Evolutionary conservation across 2,888 invertebrate genomes (phyloP), one percentile per base, ranked within the genome.

Genomic region (Dermolepida albohirtum): DNA sequence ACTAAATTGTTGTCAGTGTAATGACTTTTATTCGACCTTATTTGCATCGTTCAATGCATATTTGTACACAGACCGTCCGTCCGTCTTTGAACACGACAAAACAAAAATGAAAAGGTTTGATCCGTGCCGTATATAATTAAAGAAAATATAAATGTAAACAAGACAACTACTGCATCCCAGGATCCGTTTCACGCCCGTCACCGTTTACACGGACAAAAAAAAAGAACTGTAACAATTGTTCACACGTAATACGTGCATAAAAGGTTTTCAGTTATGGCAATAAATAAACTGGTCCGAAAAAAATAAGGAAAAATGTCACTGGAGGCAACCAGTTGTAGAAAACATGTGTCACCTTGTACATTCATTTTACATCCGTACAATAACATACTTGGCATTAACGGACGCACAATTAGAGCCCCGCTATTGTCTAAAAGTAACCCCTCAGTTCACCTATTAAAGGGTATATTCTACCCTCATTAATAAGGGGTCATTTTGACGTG

Each of bases 401-500:
- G 65, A 27, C 57, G 47, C 66, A 73, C 67, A 72, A 73, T 71
- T 71, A 72, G 68, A 66, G 50, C 44, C 55, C 54, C 43, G 27
- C 57, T 70, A 66, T 74, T 76, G 74, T 73, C 73, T 73, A 73
- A 74, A 63, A 69, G 68, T 71, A 67, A 57, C 68, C 68, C 68
- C 63, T 68, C 54, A 64, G 49, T 49, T 51, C 75, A 72, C 74
- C 74, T 75, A 77, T 79, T 74, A 72, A 76, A 75, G 78, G 78
- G 73, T 71, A 75, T 72, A 75, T 73, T 76, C 77, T 75, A 76
- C 78, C 77, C 79, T 80, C 78, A 80, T 81, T 81, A 81, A 79
- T 78, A 62, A 74, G 74, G 79, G 80, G 81, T 81, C 80, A 81
- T 76, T 78, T 71, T 80, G 79, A 78, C 79, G 73, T 72, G 74